Conservation (phyloP, 2,888 invertebrate species). For the Metallyticus violacea region DNA sequence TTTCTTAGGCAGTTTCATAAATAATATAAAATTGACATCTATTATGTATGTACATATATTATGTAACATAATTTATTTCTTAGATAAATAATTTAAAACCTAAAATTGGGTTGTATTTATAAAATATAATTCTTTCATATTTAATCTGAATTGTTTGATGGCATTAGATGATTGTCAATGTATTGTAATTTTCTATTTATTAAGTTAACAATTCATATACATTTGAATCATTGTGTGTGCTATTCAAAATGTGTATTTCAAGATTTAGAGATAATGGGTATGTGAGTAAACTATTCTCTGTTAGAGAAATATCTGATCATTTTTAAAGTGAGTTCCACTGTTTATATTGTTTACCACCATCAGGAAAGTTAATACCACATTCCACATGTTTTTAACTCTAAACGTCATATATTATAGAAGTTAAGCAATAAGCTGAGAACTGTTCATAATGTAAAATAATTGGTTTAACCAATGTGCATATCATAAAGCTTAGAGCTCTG, state of each 20-base stretch:
- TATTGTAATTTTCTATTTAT: background rate
- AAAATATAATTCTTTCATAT: background rate
- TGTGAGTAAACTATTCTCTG: background rate
- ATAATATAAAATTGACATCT: background rate
- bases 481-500: too few species aligned
- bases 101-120: background rate
- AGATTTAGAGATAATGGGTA: background rate
- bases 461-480: too few species aligned
- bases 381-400: too few species aligned
- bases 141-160: background rate
- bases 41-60: background rate
- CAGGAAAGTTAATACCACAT: too few species aligned
- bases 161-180: background rate
- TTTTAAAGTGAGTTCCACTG: too few species aligned
- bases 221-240: background rate
- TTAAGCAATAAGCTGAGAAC: too few species aligned
- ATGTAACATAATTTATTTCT: background rate
- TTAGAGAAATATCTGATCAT: too few species aligned
- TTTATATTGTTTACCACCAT: too few species aligned
- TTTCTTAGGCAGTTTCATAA: background rate
- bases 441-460: too few species aligned
- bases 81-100: background rate
- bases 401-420: too few species aligned
- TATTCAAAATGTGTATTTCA: background rate
- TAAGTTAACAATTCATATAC: background rate